Conservation (phyloP, 2,888 invertebrate species). For the Seladonia tumulorum region DNA sequence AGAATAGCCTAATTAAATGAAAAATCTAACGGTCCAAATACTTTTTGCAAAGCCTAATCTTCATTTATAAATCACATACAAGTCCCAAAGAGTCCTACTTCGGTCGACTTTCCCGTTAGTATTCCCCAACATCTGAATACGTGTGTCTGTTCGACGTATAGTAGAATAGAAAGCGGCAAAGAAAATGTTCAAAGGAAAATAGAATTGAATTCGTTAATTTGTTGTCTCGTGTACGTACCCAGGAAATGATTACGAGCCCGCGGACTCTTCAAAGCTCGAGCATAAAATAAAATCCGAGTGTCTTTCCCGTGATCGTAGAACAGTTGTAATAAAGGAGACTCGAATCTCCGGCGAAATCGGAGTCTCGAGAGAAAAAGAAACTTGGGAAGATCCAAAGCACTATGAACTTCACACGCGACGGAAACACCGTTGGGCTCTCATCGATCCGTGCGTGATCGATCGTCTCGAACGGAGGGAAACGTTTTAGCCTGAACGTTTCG, state of each 20-base stretch:
- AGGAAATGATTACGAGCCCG: slow-evolving; percentile 36
- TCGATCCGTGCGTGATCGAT: slow-evolving; percentile 11
- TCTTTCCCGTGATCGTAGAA: background rate
- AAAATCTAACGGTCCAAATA: background rate
- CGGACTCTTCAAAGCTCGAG: slow-evolving; percentile 26
- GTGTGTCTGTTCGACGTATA: background rate
- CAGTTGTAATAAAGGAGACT: background rate
- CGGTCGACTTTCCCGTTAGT: too few relatives aligned
- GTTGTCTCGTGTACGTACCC: slow-evolving; percentile 43
- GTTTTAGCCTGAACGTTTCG: background rate
- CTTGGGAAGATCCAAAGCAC: slow-evolving; percentile 12
- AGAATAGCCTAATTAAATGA: too few relatives aligned
- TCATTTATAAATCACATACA: background rate
- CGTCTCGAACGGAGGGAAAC: background rate
- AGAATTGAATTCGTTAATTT: background rate
- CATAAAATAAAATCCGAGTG: slow-evolving; percentile 47
- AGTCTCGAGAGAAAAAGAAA: background rate
- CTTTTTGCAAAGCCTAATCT: background rate
- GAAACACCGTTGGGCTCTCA: background rate
- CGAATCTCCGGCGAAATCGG: background rate
- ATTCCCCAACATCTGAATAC: background rate
- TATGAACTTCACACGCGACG: slow-evolving; percentile 35
- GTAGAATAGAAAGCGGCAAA: background rate
- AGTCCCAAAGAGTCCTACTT: background rate
- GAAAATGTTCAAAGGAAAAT: background rate